Base-by-base conservation (phyloP, 2,797 vertebrate species). In the Lutjanus argentimaculatus region DNA sequence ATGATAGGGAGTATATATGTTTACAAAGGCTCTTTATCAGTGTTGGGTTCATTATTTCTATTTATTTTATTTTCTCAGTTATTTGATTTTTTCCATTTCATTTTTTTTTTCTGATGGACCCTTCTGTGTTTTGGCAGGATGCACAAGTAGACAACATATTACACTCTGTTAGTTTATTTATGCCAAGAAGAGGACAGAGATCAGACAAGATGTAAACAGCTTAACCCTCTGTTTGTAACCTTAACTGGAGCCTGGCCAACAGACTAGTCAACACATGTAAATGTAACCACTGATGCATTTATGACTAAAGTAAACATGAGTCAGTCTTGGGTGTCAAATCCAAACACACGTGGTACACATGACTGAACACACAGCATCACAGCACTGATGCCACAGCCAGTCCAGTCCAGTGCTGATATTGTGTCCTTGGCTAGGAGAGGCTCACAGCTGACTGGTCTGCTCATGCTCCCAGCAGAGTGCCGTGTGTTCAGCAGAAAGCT, bases 401-500 rank as follows among this genome's bases (percentile, higher is more conserved):
- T 66, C 58, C 57, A 67, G 62, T 43, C 49, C 77, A 59, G 73
- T 13, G 57, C 49, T 80, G 73, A 77, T 74, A 58, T 21, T 66
- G 76, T 75, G 82, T 84, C 80, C 83, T 70, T 55, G 58, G 56
- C 65, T 76, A 65, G 70, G 48, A 56, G 77, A 77, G 0, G 70
- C 2, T 67, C 12, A 40, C 89, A 86, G 89, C 78, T 80, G 78
- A 85, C 77, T 73, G 67, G 80, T 79, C 85, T 16, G 75, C 79
- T 68, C 53, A 67, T 36, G 49, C 66, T 85, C 75, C 73, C 77
- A 80, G 85, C 81, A 83, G 77, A 90, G 85, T 7, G 77, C 77
- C 11, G 55, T 81, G 78, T 84, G 86, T 87, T 89, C 80, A 85
- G 90, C 82, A 85, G 77, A 85, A 87, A 92, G 84, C 91, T 85